Conservation (phyloP, 1,140 invertebrate genomes). For the Platyscapa corneri region DNA sequence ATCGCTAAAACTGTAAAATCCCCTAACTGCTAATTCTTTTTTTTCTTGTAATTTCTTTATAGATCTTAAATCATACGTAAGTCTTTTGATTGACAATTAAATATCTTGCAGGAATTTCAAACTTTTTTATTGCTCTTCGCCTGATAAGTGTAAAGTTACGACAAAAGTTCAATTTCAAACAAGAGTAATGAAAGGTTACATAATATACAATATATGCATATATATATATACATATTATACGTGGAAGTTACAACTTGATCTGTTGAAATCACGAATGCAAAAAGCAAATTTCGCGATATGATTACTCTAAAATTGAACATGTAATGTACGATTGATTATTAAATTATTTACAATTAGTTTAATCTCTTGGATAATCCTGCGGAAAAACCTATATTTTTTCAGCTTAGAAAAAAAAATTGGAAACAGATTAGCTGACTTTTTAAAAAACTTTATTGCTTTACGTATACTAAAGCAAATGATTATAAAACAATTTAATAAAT, state of each 20-base stretch:
- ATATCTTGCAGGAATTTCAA: too few relatives aligned
- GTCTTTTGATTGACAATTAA: too few relatives aligned
- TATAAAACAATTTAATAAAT: background rate
- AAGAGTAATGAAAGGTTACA: background rate
- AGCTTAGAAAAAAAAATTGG: background rate
- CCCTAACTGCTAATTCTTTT: too few relatives aligned
- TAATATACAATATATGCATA: too few relatives aligned
- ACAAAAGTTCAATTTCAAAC: background rate
- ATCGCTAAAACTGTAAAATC: too few relatives aligned
- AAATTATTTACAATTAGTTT: background rate
- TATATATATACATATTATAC: background rate
- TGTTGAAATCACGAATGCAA: background rate
- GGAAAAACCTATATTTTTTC: background rate
- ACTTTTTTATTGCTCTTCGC: too few relatives aligned
- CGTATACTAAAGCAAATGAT: background rate
- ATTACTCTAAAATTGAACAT: slow-evolving; percentile 3
- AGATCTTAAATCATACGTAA: too few relatives aligned
- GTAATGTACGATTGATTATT: slow-evolving; percentile 4
- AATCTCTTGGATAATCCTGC: background rate
- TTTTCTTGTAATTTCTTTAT: too few relatives aligned
- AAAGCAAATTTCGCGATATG: background rate
- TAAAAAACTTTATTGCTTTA: background rate
- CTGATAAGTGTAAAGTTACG: background rate
- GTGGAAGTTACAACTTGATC: background rate
- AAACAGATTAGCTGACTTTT: background rate